phyloP scores from a whole-genome alignment of 2,113 vertebrate species.

The Antigone vipio region DNA sequence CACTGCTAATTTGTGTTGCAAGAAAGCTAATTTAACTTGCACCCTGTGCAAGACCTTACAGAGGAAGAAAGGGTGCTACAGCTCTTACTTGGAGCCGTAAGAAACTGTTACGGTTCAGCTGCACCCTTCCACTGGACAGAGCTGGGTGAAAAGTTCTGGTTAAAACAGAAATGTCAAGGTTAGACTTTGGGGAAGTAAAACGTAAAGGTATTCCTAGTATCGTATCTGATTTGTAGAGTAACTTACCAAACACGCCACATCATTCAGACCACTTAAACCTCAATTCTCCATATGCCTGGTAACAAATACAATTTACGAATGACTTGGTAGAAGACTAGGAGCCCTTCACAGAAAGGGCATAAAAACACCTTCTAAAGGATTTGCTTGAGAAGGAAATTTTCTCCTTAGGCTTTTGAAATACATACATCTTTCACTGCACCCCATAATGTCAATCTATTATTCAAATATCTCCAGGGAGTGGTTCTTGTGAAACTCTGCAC shows the following conservation, averaged over 20 bases:
- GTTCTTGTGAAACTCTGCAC: constrained; percentile 8
- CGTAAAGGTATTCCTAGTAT: background rate
- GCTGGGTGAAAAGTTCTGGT: background rate
- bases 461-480: constrained; percentile 35
- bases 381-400: background rate
- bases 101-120: background rate
- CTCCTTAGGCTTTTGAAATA: background rate
- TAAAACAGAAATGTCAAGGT: background rate
- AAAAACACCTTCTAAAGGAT: background rate
- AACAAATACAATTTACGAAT: background rate
- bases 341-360: background rate
- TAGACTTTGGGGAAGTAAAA: background rate
- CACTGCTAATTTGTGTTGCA: background rate
- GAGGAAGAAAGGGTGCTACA: background rate
- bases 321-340: background rate
- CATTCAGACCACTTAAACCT: background rate
- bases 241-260: background rate
- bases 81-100: background rate
- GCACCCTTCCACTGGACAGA: background rate
- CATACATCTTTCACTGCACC: constrained; percentile 18
- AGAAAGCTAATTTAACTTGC: background rate
- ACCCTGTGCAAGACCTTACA: background rate
- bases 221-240: background rate
- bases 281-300: background rate
- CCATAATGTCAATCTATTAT: constrained; percentile 21